These are phyloP conservation scores for Ibidorhyncha struthersii DNA, from an alignment of 2,113 vertebrate species.

Conservation along the genomic window DNA sequence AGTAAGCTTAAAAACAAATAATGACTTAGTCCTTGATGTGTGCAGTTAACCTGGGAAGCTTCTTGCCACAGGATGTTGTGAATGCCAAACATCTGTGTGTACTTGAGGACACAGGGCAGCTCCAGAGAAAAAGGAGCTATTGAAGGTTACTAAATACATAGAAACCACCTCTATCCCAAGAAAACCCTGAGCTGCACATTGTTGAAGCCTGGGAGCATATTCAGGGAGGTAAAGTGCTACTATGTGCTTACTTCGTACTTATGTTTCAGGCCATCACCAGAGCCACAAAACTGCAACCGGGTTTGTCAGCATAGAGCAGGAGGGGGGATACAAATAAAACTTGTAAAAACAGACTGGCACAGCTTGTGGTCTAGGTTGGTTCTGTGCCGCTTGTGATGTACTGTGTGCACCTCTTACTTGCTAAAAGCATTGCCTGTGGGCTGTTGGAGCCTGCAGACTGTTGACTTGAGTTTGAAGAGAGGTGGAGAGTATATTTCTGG, in stretches of 20 bases:
- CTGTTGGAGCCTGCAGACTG: neutral
- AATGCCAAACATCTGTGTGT: neutral
- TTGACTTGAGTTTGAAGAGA: neutral
- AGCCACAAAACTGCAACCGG: neutral
- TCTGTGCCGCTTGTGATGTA: neutral
- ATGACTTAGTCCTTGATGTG: constrained; percentile 2
- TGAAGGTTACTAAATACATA: neutral
- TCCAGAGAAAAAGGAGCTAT: neutral
- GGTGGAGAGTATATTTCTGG: neutral
- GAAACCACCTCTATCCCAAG: neutral
- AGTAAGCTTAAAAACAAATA: constrained; percentile 8
- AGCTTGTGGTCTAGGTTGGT: neutral
- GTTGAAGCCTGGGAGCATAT: neutral
- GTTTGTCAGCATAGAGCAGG: neutral
- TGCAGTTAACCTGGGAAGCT: constrained; percentile 1
- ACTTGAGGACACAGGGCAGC: neutral
- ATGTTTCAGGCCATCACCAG: neutral
- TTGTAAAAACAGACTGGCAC: neutral
- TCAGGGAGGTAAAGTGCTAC: neutral
- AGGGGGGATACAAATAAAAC: neutral
- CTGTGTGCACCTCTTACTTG: neutral
- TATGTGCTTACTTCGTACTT: neutral
- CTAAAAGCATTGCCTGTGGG: neutral
- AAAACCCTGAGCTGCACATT: neutral
- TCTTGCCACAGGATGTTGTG: neutral